These are phyloP conservation scores for Proterorhinus semilunaris DNA, from an alignment of 2,113 vertebrate species.

Conservation along the genomic window DNA sequence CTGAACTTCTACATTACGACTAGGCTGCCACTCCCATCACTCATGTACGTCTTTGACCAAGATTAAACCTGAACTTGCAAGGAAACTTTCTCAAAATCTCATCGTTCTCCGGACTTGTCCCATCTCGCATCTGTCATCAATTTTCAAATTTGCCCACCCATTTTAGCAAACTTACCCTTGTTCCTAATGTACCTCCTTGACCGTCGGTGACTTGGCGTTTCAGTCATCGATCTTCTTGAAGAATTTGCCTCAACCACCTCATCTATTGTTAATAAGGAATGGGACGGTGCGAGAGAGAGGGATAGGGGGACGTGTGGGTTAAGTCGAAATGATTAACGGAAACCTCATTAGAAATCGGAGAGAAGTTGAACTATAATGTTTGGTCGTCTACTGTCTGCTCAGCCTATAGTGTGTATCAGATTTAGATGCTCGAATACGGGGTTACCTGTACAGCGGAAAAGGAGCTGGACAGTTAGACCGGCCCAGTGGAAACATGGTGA, in stretches of 20 bases:
- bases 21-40: conserved; percentile 19
- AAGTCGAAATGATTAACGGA: conserved; percentile 46
- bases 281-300: conserved; percentile 19
- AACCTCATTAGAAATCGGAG: conserved; percentile 58
- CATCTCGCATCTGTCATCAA: conserved; percentile 7
- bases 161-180: conserved; percentile 1
- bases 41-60: conserved; percentile 18
- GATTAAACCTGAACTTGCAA: conserved; percentile 7
- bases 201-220: conserved; percentile 24
- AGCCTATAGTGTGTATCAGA: neutral
- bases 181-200: conserved; percentile 24
- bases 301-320: conserved; percentile 12
- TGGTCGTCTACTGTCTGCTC: neutral
- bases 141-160: conserved; percentile 14
- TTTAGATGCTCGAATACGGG: conserved; percentile 25
- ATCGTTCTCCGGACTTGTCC: neutral
- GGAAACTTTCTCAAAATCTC: neutral
- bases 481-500: conserved; percentile 10
- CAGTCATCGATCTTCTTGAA: conserved; percentile 39
- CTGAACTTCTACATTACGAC: conserved; percentile 41
- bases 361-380: conserved; percentile 38
- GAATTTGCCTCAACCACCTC: conserved; percentile 40
- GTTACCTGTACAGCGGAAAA: conserved; percentile 9
- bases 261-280: conserved; percentile 63
- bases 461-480: neutral